These are phyloP conservation scores for Drosophila tripunctata DNA, from an alignment of 2,888 invertebrate genomes.

Conservation along the genomic window DNA sequence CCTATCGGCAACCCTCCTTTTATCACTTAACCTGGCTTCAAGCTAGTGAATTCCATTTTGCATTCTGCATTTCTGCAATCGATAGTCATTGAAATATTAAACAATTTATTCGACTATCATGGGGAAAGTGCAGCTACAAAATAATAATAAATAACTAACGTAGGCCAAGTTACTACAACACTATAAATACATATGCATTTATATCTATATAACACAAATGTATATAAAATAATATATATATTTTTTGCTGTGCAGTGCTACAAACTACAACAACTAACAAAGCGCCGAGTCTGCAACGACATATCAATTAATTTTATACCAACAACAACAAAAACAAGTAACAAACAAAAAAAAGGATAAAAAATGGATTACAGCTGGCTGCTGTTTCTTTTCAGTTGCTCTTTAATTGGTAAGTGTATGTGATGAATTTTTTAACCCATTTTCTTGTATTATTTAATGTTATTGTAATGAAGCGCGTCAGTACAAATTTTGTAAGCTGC, in stretches of 20 bases:
- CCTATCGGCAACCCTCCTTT: constrained; percentile 15
- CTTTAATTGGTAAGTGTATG: constrained; percentile 69
- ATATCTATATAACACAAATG: background rate
- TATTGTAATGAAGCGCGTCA: constrained; percentile 35
- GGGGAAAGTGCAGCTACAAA: constrained; percentile 27
- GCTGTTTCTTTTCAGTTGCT: constrained; percentile 55
- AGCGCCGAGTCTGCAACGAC: constrained; percentile 20
- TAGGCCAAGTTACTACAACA: constrained; percentile 23
- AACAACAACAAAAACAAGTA: constrained; percentile 28
- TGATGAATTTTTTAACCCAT: constrained; percentile 4
- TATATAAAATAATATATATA: background rate
- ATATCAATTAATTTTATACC: constrained; percentile 65
- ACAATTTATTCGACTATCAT: constrained; percentile 32
- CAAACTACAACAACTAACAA: constrained; percentile 4
- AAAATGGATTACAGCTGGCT: constrained; percentile 72
- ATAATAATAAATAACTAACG: constrained; percentile 37
- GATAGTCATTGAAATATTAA: constrained; percentile 53
- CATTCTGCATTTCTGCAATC: constrained; percentile 25
- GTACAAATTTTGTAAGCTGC: constrained; percentile 30
- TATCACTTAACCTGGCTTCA: constrained; percentile 40
- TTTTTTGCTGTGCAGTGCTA: constrained; percentile 41
- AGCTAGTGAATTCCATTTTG: constrained; percentile 30
- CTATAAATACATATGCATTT: background rate
- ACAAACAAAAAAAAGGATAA: constrained; percentile 34
- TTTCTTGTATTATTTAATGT: background rate